Base-by-base conservation (phyloP, 2,888 invertebrate genomes). In the Catonia carolina region DNA sequence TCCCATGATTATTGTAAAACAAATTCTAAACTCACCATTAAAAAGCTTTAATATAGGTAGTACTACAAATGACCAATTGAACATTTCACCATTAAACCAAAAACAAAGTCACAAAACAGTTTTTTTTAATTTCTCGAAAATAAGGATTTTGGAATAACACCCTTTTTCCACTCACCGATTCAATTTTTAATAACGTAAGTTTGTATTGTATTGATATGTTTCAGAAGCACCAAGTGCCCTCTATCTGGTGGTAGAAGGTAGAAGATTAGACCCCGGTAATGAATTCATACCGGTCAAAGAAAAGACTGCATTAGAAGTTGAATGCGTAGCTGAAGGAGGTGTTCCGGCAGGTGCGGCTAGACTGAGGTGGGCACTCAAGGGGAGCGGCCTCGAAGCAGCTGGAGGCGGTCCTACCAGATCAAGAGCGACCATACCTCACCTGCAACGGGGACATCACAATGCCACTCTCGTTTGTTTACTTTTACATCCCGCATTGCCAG, bases 241-340 rank as follows among this genome's bases (percentile, higher is more conserved):
- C 62, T 92, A 90, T 74, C 77, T 92, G 67, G 81, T 89, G 69
- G 89, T 91, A 72, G 92, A 92, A 73, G 89, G 89, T 36, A 78
- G 89, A 45, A 82, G 89, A 20, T 77, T 90, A 67, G 90, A 90
- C 74, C 86, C 89, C 0, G 89, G 89, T 62, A 90, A 90, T 75
- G 84, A 86, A 61, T 90, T 90, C 78, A 86, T 90, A 65, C 91
- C 91, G 0, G 89, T 91, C 17, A 80, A 88, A 66, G 91, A 92
- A 72, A 89, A 89, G 70, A 85, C 86, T 27, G 85, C 88, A 68
- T 76, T 92, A 33, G 85, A 85, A 59, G 82, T 92, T 62, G 83
- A 86, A 62, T 92, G 92, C 69, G 84, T 89, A n/a, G 89, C 88
- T 60, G 90, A 91, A 73, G 90, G 90, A 72, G 83, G 83, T 42